Conservation (phyloP, 2,113 vertebrate genomes). For the Pangasianodon gigas region DNA sequence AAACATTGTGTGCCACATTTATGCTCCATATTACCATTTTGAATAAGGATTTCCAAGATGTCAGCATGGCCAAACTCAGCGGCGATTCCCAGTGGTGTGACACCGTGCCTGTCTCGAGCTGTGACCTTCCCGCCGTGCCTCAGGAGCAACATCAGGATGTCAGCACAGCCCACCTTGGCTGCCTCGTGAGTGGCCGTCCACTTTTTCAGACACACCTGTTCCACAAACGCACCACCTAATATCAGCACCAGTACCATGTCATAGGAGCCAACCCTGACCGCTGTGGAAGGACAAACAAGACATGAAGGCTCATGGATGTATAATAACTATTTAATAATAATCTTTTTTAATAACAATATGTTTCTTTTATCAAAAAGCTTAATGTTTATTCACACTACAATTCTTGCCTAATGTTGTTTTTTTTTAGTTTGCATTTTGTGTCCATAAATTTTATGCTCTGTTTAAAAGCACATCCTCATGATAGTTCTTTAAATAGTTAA, state of each 20-base stretch:
- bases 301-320: not conserved
- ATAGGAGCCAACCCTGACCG: constrained; percentile 72
- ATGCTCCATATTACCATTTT: constrained; percentile 67
- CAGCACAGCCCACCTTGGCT: constrained; percentile 75
- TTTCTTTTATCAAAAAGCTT: not conserved
- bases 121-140: constrained; percentile 72
- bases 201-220: constrained; percentile 77
- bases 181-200: constrained; percentile 87
- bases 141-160: constrained; percentile 75
- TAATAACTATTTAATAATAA: not conserved
- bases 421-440: no score
- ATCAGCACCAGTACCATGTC: constrained; percentile 76
- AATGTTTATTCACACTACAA: not conserved
- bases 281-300: constrained; percentile 62
- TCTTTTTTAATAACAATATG: not conserved
- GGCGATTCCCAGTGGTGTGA: constrained; percentile 79
- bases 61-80: constrained; percentile 79
- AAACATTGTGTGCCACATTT: not conserved
- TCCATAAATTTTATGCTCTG: not conserved
- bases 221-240: constrained; percentile 72
- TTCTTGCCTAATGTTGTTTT: no score
- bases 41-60: constrained; percentile 83
- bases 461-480: not conserved
- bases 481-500: not conserved
- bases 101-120: constrained; percentile 77